Conservation (phyloP, 2,113 vertebrate species). For the Lepus americanus region DNA sequence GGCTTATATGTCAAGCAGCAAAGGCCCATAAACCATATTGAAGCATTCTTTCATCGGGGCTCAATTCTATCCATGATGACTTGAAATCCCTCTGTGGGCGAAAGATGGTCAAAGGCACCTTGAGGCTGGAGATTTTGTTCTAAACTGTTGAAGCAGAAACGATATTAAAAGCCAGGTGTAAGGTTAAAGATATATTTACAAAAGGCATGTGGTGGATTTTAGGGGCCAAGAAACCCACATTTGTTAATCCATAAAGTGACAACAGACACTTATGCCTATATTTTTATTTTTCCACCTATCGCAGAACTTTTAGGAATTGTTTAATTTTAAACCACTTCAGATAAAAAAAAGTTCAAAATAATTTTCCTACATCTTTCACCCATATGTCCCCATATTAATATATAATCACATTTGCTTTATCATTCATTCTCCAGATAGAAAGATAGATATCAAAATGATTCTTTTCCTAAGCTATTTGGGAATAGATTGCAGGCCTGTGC, state of each 20-base stretch:
- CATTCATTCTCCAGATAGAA: neutral
- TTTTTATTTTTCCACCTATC: constrained; percentile 38
- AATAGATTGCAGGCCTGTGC: neutral
- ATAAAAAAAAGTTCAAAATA: neutral
- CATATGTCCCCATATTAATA: neutral
- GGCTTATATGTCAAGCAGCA: constrained; percentile 67
- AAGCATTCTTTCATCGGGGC: constrained; percentile 67
- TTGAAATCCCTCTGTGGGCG: constrained; percentile 60
- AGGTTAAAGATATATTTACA: neutral
- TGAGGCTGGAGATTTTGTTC: neutral
- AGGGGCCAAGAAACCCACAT: neutral
- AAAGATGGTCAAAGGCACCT: neutral
- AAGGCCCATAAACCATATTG: constrained; percentile 18
- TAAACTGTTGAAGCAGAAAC: constrained; percentile 48
- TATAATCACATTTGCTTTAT: neutral
- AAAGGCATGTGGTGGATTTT: neutral
- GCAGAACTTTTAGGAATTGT: neutral
- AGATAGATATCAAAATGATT: neutral
- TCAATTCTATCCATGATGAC: neutral
- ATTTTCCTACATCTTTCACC: neutral
- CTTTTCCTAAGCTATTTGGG: constrained; percentile 9
- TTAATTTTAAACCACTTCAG: neutral
- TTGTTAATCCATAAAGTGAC: constrained; percentile 48
- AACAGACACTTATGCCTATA: neutral
- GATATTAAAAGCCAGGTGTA: neutral